Conservation (phyloP, 2,797 vertebrate genomes). For the Melanotaenia maccullochi region DNA sequence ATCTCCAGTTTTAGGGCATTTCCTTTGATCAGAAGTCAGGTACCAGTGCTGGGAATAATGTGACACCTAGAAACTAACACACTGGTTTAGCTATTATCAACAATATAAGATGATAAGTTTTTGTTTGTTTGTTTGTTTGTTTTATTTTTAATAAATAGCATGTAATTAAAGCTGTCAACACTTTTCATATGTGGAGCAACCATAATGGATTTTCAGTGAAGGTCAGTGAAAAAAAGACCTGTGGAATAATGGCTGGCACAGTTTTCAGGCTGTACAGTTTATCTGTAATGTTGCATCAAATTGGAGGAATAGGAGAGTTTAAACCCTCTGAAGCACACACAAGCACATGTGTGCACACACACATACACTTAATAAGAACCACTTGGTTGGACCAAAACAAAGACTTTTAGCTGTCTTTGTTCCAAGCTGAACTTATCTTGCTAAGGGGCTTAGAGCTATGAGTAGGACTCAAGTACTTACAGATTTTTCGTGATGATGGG, state of each 20-base stretch:
- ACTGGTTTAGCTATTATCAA: no score
- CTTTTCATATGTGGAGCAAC: background rate
- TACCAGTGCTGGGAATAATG: no score
- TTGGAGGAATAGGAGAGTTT: background rate
- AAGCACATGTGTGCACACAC: conserved; percentile 39
- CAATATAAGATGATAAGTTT: no score
- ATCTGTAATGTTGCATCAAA: conserved; percentile 49
- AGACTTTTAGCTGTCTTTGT: conserved; percentile 63
- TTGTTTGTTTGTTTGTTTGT: no score
- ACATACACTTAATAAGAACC: conserved; percentile 65
- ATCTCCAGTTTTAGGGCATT: no score
- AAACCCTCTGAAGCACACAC: conserved; percentile 35
- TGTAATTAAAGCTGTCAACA: no score
- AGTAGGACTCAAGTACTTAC: conserved; percentile 26
- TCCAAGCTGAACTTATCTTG: conserved; percentile 61
- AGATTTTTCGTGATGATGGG: conserved; percentile 3
- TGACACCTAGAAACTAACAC: no score
- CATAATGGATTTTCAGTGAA: background rate
- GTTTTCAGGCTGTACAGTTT: conserved; percentile 13
- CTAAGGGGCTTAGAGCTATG: conserved; percentile 27
- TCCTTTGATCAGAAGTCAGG: no score
- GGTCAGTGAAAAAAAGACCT: background rate
- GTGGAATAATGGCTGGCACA: conserved; percentile 9
- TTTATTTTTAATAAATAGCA: no score
- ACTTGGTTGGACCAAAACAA: conserved; percentile 74